Conservation (phyloP, 2,888 invertebrate species). For the Pterostichus madidus region DNA sequence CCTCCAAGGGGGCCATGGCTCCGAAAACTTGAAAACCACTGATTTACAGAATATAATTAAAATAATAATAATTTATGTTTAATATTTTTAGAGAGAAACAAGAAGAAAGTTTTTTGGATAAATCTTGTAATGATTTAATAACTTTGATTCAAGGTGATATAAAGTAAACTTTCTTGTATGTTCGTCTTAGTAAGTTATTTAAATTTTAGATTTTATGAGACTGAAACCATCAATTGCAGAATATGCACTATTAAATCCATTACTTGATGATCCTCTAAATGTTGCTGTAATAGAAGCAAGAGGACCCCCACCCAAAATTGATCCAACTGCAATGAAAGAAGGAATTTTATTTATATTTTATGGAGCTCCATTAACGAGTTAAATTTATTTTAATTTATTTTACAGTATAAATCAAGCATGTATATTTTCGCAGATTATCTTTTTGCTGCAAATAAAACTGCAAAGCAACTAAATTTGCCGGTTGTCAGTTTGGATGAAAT, state of each 20-base stretch:
- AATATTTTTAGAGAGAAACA: constrained; percentile 37
- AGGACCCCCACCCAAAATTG: constrained; percentile 48
- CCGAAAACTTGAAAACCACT: no score
- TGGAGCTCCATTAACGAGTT: constrained; percentile 77
- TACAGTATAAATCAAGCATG: background rate
- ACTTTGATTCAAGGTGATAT: background rate
- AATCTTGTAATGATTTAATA: background rate
- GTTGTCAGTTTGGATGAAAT: constrained; percentile 79
- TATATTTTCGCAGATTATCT: constrained; percentile 71
- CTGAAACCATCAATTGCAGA: constrained; percentile 2
- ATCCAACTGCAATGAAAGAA: constrained; percentile 69
- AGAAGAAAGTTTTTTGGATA: constrained; percentile 23
- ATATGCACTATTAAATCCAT: background rate
- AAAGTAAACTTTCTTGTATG: background rate
- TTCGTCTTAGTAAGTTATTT: background rate
- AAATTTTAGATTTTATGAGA: constrained; percentile 25
- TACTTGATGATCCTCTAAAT: constrained; percentile 73
- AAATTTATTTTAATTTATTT: constrained; percentile 15
- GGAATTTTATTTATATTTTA: constrained; percentile 77
- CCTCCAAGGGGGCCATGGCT: no score
- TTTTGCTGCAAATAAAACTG: constrained; percentile 74
- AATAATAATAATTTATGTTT: no score
- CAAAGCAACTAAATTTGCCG: constrained; percentile 77
- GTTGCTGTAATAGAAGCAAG: constrained; percentile 70
- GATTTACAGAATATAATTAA: no score